Evolutionary conservation across 2,888 invertebrate genomes (phyloP).

Genomic region (Euzetes globulus): DNA sequence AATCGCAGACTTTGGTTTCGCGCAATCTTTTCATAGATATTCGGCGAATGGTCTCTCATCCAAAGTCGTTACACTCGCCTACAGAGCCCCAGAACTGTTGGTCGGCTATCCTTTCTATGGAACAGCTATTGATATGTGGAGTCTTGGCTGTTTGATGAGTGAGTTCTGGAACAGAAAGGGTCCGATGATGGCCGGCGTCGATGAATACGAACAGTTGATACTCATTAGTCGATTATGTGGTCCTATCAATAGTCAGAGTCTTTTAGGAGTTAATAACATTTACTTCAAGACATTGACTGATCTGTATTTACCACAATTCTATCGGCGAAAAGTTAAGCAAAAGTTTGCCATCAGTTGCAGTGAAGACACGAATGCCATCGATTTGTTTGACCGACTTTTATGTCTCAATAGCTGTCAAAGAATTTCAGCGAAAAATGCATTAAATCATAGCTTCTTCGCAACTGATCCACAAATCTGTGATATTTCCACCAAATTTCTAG

Average conservation of each 20-base stretch:
- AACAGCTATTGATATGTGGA: conserved; percentile 85
- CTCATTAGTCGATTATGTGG: conserved; percentile 93
- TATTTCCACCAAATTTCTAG: background rate
- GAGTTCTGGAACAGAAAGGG: conserved; percentile 86
- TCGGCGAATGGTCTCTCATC: background rate
- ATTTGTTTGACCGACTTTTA: conserved; percentile 83
- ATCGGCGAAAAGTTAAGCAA: conserved; percentile 58
- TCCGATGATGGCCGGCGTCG: conserved; percentile 42
- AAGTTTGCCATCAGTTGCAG: conserved; percentile 49
- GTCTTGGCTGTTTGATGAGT: conserved; percentile 98
- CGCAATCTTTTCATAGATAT: background rate
- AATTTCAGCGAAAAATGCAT: conserved; percentile 59
- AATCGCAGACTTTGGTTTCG: conserved; percentile 21
- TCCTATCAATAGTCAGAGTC: conserved; percentile 77
- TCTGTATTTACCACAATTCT: conserved; percentile 75
- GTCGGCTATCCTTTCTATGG: conserved; percentile 84
- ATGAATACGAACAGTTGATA: conserved; percentile 91
- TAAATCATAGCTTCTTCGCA: background rate
- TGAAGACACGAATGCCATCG: conserved; percentile 82
- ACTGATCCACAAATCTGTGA: background rate
- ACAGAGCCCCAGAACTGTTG: conserved; percentile 64
- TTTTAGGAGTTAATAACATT: conserved; percentile 83
- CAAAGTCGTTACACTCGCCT: conserved; percentile 52
- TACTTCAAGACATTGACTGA: conserved; percentile 79
- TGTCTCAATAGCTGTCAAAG: conserved; percentile 83